phyloP scores from a whole-genome alignment of 2,113 vertebrate species.

The Paradoxurus hermaphroditus region DNA sequence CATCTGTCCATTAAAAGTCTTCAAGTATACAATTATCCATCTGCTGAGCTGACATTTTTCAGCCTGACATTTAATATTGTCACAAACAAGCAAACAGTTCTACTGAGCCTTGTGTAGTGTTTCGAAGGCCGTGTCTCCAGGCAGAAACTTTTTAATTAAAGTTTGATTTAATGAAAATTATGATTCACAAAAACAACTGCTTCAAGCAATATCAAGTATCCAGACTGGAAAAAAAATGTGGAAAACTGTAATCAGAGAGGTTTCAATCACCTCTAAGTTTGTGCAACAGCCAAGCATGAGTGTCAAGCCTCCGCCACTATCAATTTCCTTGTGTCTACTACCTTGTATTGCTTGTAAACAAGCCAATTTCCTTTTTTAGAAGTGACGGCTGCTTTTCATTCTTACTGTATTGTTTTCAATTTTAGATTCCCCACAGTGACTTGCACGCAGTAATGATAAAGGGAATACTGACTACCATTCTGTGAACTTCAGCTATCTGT shows the following conservation, averaged over 20 bases:
- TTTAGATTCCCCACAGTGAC: not conserved
- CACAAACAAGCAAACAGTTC: slow-evolving; percentile 52
- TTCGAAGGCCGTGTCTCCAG: slow-evolving; percentile 58
- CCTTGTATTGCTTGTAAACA: not conserved
- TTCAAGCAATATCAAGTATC: slow-evolving; percentile 29
- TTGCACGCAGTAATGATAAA: not conserved
- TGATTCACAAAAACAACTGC: slow-evolving; percentile 38
- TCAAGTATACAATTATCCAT: slow-evolving; percentile 60
- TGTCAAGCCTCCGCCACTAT: not conserved
- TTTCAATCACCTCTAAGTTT: slow-evolving; percentile 3
- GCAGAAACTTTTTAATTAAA: slow-evolving; percentile 70
- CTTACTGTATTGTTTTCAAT: not conserved
- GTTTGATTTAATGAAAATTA: slow-evolving; percentile 71
- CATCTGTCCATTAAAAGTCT: slow-evolving; percentile 30
- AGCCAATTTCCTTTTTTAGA: not conserved
- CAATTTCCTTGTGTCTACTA: not conserved
- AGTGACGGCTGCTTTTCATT: not conserved
- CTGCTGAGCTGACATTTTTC: slow-evolving; percentile 64
- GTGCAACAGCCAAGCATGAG: not conserved
- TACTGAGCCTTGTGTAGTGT: slow-evolving; percentile 9
- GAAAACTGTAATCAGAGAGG: slow-evolving; percentile 9
- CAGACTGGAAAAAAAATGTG: slow-evolving; percentile 1
- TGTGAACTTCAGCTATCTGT: not conserved
- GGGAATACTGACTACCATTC: not conserved
- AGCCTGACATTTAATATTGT: slow-evolving; percentile 69